Evolutionary conservation across 2,888 invertebrate genomes (phyloP).

Genomic region (Stegana nigrithorax): DNA sequence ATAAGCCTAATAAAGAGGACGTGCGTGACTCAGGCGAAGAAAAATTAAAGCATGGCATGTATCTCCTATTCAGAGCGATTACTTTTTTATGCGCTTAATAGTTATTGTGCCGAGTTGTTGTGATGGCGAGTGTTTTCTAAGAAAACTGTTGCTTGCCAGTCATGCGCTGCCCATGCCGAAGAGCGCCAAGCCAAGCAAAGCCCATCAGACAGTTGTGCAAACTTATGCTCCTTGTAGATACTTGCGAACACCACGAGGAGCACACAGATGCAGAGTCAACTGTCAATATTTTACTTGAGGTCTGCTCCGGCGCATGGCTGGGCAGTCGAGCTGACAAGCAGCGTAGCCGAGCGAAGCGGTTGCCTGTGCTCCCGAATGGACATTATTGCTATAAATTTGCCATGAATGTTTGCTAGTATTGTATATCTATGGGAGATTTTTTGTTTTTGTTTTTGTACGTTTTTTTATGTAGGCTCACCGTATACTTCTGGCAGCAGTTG

Average conservation of each 20-base stretch:
- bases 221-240: neutral
- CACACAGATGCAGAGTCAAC: constrained; percentile 24
- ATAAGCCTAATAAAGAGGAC: too few species aligned
- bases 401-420: constrained; percentile 28
- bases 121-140: neutral
- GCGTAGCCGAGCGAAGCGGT: neutral
- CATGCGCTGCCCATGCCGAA: neutral
- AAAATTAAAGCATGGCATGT: too few species aligned
- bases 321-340: too few species aligned
- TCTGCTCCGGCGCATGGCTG: constrained; percentile 24
- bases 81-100: too few species aligned
- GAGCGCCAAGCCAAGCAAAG: neutral
- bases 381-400: constrained; percentile 61
- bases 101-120: neutral
- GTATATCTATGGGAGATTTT: constrained; percentile 18
- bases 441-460: constrained; percentile 2
- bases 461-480: neutral
- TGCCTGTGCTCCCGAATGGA: constrained; percentile 24
- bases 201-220: too few species aligned
- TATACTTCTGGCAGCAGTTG: constrained; percentile 5
- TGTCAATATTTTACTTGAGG: constrained; percentile 61
- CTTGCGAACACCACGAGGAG: neutral
- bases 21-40: too few species aligned
- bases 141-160: constrained; percentile 6
- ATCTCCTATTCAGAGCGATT: too few species aligned